Conservation (phyloP, 2,888 invertebrate species). For the Operophtera brumata region DNA sequence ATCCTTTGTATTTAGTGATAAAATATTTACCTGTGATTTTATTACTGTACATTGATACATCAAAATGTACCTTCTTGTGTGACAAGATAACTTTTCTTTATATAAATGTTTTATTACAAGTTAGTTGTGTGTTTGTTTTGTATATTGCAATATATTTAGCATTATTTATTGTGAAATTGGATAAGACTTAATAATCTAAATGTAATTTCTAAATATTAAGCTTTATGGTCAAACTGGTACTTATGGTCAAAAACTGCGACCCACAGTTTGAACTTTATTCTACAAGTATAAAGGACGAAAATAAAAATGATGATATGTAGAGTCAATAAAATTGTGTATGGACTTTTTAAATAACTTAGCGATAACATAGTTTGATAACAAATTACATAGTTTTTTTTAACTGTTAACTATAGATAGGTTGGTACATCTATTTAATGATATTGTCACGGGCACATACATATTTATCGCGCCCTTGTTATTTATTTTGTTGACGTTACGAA, state of each 20-base stretch:
- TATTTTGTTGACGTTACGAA: too few relatives aligned
- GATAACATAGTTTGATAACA: neutral
- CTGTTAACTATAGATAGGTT: neutral
- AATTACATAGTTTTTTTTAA: neutral
- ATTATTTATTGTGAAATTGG: slow-evolving; percentile 40
- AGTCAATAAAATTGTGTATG: neutral
- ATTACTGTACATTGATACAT: slow-evolving; percentile 48
- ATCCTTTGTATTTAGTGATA: slow-evolving; percentile 61
- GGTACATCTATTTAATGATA: too few relatives aligned
- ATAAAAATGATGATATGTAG: neutral
- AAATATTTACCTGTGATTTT: slow-evolving; percentile 74
- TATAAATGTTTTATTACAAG: slow-evolving; percentile 46
- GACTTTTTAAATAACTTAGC: neutral
- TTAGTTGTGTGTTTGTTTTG: slow-evolving; percentile 37
- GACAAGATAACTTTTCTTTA: slow-evolving; percentile 60
- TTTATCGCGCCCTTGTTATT: too few relatives aligned
- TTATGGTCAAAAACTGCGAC: slow-evolving; percentile 5
- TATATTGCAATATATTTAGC: slow-evolving; percentile 36
- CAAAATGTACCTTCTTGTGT: slow-evolving; percentile 60
- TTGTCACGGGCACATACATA: too few relatives aligned
- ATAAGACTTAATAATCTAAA: slow-evolving; percentile 47
- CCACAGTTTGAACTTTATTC: slow-evolving; percentile 12
- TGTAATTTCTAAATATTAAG: slow-evolving; percentile 35
- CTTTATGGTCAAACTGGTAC: too few relatives aligned
- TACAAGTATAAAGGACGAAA: slow-evolving; percentile 10